Base-by-base conservation (phyloP, 2,888 invertebrate species). In the Clivina fossor region DNA sequence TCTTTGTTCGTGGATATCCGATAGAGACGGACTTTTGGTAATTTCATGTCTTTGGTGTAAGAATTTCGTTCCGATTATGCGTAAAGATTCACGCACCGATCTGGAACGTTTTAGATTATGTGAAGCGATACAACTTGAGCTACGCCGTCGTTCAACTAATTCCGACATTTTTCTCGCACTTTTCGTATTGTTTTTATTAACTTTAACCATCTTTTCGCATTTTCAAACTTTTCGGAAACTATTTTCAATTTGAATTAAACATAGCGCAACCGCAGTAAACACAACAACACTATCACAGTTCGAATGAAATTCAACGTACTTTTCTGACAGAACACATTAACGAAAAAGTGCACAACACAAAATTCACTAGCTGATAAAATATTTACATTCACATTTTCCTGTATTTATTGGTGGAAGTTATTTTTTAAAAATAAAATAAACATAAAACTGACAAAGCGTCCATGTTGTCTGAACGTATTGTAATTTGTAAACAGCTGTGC, bases 1-100 rank as follows among this genome's bases (percentile, higher is more conserved):
- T 46, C 49, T 51, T 18, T 56, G 48, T 43, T 37, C 41, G 19
- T 44, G 35, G 18, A 56, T 60, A 40, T 58, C 49, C 11, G 58
- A 48, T 19, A 58, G 44, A 9, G 58, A 56, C 16, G 57, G 59
- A 47, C 32, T 32, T 47, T 30, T 37, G 54, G 55, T 33, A 49
- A 60, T 38, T 51, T 55, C 35, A 46, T 50, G 37, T 47, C 33
- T 24, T 57, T 65, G 63, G 56, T 66, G 62, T 41, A 74, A 62
- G 75, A 82, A 80, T 69, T 82, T 81, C 65, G 79, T 78, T 58
- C 83, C 80, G 57, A 87, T 81, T 69, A 83, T 72, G 62, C 85
- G 80, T 63, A 87, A 74, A 62, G 86, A 86, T 63, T 85, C 82
- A 65, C 86, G 79, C 69, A 86, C 84, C 61, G 86, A 85, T 71